phyloP scores from a whole-genome alignment of 1,140 invertebrate genomes.

The Homarus americanus region DNA sequence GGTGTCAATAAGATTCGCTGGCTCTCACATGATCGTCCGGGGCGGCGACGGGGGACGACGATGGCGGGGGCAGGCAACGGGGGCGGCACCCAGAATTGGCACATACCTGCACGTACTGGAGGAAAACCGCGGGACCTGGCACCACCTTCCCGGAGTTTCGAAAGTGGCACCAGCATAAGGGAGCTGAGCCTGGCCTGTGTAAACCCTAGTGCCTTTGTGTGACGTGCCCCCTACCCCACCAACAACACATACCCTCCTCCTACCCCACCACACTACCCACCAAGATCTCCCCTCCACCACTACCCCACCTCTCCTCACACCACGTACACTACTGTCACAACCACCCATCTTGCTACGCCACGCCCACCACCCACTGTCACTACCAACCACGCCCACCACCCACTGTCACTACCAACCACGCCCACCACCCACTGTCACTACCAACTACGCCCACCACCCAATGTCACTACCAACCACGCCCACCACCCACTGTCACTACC shows the following conservation, averaged over 20 bases:
- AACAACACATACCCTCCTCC: no score
- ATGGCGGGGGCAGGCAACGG: neutral
- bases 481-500: no score
- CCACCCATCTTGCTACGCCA: neutral
- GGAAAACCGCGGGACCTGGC: neutral
- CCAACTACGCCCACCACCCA: no score
- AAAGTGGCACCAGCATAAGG: neutral
- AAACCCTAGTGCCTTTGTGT: neutral
- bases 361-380: neutral
- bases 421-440: no score
- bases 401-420: no score
- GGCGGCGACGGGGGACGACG: neutral
- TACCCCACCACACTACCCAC: neutral
- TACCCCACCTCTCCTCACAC: neutral
- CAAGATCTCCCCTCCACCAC: neutral
- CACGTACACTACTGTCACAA: no score
- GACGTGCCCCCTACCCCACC: neutral
- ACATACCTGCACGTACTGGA: slow-evolving; percentile 7
- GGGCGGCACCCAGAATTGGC: neutral
- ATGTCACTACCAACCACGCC: no score
- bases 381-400: no score
- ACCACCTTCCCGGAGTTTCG: neutral
- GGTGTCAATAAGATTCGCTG: neutral
- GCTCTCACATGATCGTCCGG: no score
- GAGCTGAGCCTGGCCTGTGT: neutral